Percentiles rank a stretch among this genome's conserved stretches.
phyloP scores from a whole-genome alignment of 2,888 invertebrate genomes.

The Cantharis nigra region DNA sequence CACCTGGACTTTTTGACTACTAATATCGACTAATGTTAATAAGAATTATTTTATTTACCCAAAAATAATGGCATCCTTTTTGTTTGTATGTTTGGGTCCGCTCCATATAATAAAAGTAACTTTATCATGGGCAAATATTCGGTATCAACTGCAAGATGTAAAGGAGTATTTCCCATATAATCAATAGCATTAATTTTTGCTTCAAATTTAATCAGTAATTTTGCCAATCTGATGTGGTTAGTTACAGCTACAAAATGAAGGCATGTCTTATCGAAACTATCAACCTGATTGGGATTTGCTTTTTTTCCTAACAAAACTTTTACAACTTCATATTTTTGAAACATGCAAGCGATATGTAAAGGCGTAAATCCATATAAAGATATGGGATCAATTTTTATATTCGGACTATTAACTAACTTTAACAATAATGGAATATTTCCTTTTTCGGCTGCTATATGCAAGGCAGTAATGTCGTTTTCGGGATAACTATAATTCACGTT shows the following conservation, averaged over 20 bases:
- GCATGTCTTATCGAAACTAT: conserved; percentile 47
- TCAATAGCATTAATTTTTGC: conserved; percentile 10
- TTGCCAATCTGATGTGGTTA: neutral
- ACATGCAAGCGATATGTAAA: conserved; percentile 32
- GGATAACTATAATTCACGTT: conserved; percentile 29
- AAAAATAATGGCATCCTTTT: conserved; percentile 7
- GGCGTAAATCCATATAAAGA: conserved; percentile 26
- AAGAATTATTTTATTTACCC: conserved; percentile 4
- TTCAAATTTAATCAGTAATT: neutral
- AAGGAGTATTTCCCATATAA: conserved; percentile 16
- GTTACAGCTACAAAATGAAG: conserved; percentile 31
- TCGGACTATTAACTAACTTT: neutral
- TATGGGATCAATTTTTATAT: conserved; percentile 17
- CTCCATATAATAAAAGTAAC: conserved; percentile 11
- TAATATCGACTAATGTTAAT: neutral
- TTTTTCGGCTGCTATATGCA: conserved; percentile 36
- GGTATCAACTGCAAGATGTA: neutral
- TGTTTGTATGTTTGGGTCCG: conserved; percentile 1
- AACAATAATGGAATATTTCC: conserved; percentile 25
- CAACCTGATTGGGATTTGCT: conserved; percentile 48
- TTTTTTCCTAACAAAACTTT: conserved; percentile 29
- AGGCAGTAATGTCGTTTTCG: conserved; percentile 23
- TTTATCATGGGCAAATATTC: neutral
- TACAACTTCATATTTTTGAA: conserved; percentile 25
- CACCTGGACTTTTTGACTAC: too few relatives aligned